phyloP scores from a whole-genome alignment of 1,140 invertebrate genomes.

The Euglossa dilemma region DNA sequence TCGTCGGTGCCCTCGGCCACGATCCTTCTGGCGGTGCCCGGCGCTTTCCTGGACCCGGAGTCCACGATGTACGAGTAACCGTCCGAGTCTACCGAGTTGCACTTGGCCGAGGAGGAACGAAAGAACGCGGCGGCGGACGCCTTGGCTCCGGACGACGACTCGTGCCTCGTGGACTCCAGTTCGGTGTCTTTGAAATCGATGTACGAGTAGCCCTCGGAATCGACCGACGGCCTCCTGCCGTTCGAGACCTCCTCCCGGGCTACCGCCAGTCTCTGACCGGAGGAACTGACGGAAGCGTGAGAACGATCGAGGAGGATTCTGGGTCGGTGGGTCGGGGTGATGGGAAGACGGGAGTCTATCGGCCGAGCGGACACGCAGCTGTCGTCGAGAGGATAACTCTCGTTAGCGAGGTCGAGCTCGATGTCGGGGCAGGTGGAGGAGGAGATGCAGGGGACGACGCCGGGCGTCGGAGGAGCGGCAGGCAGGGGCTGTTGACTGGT shows the following conservation, averaged over 20 bases:
- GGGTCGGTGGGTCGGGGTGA: slow-evolving; percentile 70
- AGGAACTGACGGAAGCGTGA: not conserved
- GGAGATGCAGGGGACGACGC: not conserved
- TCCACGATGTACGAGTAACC: slow-evolving; percentile 73
- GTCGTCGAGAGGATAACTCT: slow-evolving; percentile 35
- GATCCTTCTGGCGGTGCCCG: slow-evolving; percentile 64
- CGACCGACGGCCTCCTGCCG: slow-evolving; percentile 70
- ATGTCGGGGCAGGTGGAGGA: slow-evolving; percentile 2
- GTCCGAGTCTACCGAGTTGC: slow-evolving; percentile 67
- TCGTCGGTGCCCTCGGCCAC: slow-evolving; percentile 69
- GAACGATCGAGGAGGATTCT: slow-evolving; percentile 21
- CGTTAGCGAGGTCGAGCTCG: slow-evolving; percentile 14
- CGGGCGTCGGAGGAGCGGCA: not conserved
- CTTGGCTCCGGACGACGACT: not conserved
- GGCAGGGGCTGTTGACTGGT: slow-evolving; percentile 55
- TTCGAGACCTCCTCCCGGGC: slow-evolving; percentile 10
- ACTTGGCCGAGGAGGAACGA: slow-evolving; percentile 22
- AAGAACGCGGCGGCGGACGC: slow-evolving; percentile 34
- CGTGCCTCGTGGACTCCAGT: slow-evolving; percentile 52
- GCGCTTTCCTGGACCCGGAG: slow-evolving; percentile 52
- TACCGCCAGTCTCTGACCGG: not conserved
- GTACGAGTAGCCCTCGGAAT: slow-evolving; percentile 77
- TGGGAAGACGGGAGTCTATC: slow-evolving; percentile 61
- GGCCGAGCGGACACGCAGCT: slow-evolving; percentile 31
- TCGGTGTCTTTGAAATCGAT: slow-evolving; percentile 72